Percentiles rank a stretch among this genome's conserved stretches.
Conservation (phyloP, 2,797 vertebrate species). For the Sebastolobus altivelis region DNA sequence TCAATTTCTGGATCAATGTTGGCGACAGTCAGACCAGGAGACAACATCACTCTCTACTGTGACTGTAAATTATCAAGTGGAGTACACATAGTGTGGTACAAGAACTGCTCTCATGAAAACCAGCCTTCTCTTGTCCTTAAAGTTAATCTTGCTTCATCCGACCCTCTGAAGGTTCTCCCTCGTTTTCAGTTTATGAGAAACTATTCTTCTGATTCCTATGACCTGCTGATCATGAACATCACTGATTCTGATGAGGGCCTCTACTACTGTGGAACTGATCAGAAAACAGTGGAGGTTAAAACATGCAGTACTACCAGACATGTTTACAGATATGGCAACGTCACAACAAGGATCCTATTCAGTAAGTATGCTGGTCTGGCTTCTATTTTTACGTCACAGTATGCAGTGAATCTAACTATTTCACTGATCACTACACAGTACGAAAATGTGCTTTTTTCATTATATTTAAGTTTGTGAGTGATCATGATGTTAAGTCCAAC, state of each 20-base stretch:
- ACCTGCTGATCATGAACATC: conserved; percentile 58
- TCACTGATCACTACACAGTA: not conserved
- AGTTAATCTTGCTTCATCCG: too few species aligned
- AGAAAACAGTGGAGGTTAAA: accelerated
- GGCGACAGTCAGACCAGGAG: conserved; percentile 40
- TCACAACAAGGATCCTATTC: conserved; percentile 17
- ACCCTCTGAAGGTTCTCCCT: not conserved
- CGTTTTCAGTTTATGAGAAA: conserved; percentile 40
- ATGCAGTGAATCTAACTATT: not conserved
- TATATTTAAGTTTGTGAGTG: not conserved
- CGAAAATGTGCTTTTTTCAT: not conserved
- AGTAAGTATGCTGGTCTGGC: conserved; percentile 20
- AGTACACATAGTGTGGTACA: conserved; percentile 55
- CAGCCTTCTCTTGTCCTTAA: conserved; percentile 48
- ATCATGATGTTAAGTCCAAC: not conserved
- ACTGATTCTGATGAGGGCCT: conserved; percentile 47
- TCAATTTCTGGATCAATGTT: conserved; percentile 20
- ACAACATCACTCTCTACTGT: conserved; percentile 63
- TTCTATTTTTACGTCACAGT: not conserved
- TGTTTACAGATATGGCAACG: conserved; percentile 6
- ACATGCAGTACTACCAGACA: accelerated
- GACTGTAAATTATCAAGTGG: conserved; percentile 27
- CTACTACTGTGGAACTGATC: conserved; percentile 57
- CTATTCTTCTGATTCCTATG: not conserved
- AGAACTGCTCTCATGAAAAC: conserved; percentile 60